Percentiles rank a stretch among this genome's conserved stretches.
Evolutionary conservation across 1,140 invertebrate species (phyloP).

Genomic region (Nautilus pompilius): DNA sequence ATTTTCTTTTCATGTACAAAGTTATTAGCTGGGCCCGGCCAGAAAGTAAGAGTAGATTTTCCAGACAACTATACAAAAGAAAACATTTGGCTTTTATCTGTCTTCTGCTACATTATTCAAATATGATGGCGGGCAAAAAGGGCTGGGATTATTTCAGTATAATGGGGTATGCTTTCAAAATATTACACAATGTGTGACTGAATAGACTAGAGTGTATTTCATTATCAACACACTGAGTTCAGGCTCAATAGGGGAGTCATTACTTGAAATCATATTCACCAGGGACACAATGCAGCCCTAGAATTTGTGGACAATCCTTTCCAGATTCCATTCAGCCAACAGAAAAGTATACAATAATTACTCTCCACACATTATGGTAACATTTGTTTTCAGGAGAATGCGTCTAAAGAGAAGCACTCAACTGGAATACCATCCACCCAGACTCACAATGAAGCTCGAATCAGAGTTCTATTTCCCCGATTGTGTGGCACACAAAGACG

Average conservation of each 20-base stretch:
- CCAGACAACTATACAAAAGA: background rate
- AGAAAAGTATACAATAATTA: constrained; percentile 6
- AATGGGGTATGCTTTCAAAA: background rate
- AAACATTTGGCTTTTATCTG: background rate
- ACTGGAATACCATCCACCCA: background rate
- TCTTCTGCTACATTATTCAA: background rate
- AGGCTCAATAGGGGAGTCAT: background rate
- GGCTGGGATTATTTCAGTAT: constrained; percentile 1
- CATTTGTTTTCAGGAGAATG: constrained; percentile 2
- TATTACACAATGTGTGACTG: background rate
- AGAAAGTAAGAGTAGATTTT: background rate
- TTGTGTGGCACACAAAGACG: background rate
- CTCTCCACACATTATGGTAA: constrained; percentile 5
- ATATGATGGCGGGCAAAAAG: background rate
- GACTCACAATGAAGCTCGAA: too few relatives aligned
- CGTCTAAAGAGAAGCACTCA: constrained; percentile 2
- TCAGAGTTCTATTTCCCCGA: background rate
- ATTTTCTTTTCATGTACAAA: background rate
- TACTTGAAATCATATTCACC: constrained; percentile 3
- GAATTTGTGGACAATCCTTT: background rate
- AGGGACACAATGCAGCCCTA: background rate
- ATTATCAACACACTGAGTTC: constrained; percentile 1
- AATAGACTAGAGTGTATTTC: background rate
- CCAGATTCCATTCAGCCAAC: background rate
- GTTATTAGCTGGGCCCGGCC: background rate